phyloP scores from a whole-genome alignment of 2,888 invertebrate species.

The Biston stratarius region DNA sequence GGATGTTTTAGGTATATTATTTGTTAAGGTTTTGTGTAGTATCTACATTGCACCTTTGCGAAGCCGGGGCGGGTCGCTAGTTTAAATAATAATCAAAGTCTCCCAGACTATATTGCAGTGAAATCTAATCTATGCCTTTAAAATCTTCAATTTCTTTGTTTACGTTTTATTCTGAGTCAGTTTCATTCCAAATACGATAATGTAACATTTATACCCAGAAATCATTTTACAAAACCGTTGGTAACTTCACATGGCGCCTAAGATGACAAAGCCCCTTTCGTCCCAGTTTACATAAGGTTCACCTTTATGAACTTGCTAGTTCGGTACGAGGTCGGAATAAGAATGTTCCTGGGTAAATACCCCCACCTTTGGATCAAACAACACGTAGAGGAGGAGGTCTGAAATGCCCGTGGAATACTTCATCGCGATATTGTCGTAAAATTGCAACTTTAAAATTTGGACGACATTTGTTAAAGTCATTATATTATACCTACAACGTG shows the following conservation, averaged over 20 bases:
- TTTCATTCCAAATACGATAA: no score
- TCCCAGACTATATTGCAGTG: no score
- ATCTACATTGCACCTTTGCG: no score
- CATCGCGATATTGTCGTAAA: constrained; percentile 12
- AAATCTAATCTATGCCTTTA: no score
- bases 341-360: constrained; percentile 30
- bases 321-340: constrained; percentile 34
- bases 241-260: constrained; percentile 5
- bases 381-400: constrained; percentile 18
- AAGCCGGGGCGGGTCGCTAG: no score
- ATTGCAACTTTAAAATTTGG: constrained; percentile 2
- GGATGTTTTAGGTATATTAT: no score
- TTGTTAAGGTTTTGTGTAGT: no score
- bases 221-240: constrained; percentile 8
- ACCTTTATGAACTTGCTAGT: constrained; percentile 29
- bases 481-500: background rate
- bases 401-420: background rate
- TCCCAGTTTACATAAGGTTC: constrained; percentile 32
- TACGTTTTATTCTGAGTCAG: no score
- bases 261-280: constrained; percentile 24
- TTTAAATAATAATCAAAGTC: no score
- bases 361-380: constrained; percentile 21
- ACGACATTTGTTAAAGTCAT: background rate
- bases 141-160: no score
- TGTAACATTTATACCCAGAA: background rate